Base-by-base conservation (phyloP, 2,113 vertebrate genomes). In the Anhinga rufa region DNA sequence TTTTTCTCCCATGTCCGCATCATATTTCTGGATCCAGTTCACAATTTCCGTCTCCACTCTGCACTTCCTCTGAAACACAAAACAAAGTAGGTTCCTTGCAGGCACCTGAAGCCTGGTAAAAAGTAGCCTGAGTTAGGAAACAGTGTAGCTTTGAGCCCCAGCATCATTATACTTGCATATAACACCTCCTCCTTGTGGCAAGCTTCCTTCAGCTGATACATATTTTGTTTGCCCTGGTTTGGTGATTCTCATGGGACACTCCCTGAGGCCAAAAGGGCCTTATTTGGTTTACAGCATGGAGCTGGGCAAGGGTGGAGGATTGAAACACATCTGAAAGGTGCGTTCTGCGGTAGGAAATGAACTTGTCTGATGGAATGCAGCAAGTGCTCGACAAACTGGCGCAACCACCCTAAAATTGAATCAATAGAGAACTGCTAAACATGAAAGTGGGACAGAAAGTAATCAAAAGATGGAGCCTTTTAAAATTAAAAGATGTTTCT, bases 1-100 rank as follows among this genome's bases (percentile, higher is more conserved):
- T 64, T 98, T 98, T 92, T 98, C 97, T 85, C 86, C 65, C 95
- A 99, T 99, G 87, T 99, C 97, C 2, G 15, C 55, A 26, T 99
- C 98, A 1, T 99, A 99, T 70, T 98, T 98, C 96, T 98, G 98
- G 77, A 99, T 96, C 98, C 99, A 98, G 92, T 98, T 98, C 85
- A 98, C 97, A 26, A 99, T 98, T 95, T 99, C 98, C 1, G 18
- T 97, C 92, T 99, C 98, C 51, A 98, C 24, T 92, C 98, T 98
- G 92, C 98, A 96, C 62, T 98, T 99, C 95, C 98, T 98, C 99
- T 99, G 87, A 78, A 98, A 97, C 36, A 96, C 65, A 87, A 84
- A 84, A 62, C 44, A 69, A 65, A 55, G 57, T 7, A 52, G 29
- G 65, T 69, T 82, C 72, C 65, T 29, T 82, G 44, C n/a, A 52